Percentiles rank a stretch among this genome's conserved stretches.
These are phyloP conservation scores for Vombatus ursinus DNA, from an alignment of 2,113 vertebrate genomes.

Conservation along the genomic window DNA sequence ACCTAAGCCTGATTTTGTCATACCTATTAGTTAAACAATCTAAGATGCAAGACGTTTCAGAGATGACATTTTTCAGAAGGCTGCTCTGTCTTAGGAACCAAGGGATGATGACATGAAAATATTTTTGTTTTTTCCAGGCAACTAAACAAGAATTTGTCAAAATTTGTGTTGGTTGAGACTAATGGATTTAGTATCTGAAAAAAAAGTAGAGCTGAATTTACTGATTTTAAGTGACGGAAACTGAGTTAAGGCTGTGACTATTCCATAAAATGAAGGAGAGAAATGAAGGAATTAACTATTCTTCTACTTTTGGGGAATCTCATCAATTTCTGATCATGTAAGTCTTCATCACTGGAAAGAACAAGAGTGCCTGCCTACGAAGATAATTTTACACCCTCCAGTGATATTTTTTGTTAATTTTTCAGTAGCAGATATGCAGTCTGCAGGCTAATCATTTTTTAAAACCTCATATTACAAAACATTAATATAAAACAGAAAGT, in stretches of 20 bases:
- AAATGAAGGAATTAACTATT: neutral
- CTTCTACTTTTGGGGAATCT: neutral
- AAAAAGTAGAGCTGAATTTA: neutral
- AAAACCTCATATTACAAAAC: slow-evolving; percentile 22
- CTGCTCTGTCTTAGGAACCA: neutral
- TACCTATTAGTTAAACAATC: slow-evolving; percentile 21
- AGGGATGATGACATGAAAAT: slow-evolving; percentile 34
- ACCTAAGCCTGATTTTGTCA: slow-evolving; percentile 59
- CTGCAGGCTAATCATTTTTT: neutral
- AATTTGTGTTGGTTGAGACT: neutral
- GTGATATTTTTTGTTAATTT: neutral
- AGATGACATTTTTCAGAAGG: neutral
- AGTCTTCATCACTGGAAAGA: neutral
- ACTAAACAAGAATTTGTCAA: neutral
- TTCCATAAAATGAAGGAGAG: neutral
- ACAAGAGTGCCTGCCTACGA: neutral
- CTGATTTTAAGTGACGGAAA: neutral
- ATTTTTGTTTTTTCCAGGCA: slow-evolving; percentile 11
- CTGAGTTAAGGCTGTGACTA: neutral
- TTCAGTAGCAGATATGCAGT: neutral
- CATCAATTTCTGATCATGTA: neutral
- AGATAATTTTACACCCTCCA: neutral
- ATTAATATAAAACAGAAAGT: neutral
- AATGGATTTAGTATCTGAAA: neutral
- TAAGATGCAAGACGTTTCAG: slow-evolving; percentile 16